phyloP scores from a whole-genome alignment of 1,140 invertebrate species.

The Drosophila pandora region DNA sequence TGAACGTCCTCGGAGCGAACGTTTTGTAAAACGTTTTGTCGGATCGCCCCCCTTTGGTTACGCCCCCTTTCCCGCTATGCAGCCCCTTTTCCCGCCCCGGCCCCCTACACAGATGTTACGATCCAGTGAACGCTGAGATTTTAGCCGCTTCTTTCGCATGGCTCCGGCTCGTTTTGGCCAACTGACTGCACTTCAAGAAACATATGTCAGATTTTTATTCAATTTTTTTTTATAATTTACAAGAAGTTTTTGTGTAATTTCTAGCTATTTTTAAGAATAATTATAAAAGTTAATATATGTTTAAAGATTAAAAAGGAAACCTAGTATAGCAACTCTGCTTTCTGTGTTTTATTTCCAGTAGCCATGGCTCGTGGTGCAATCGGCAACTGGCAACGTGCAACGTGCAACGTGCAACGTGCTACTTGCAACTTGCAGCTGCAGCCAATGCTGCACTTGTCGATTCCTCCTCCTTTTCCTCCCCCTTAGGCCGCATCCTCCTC shows the following conservation, averaged over 20 bases:
- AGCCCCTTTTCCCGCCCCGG: neutral
- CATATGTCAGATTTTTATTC: neutral
- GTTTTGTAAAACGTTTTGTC: constrained; percentile 78
- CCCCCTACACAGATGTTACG: constrained; percentile 29
- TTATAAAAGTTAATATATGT: neutral
- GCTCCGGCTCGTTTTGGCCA: constrained; percentile 32
- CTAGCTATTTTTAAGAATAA: neutral
- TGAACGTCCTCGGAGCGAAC: constrained; percentile 73
- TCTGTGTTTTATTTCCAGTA: constrained; percentile 33
- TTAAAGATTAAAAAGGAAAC: neutral
- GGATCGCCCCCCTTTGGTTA: constrained; percentile 29
- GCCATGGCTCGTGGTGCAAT: constrained; percentile 56
- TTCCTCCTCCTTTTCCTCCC: constrained; percentile 35
- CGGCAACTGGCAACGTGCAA: constrained; percentile 23
- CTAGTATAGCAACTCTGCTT: constrained; percentile 1
- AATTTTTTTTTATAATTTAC: neutral
- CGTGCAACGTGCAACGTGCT: constrained; percentile 29
- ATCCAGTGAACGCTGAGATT: constrained; percentile 66
- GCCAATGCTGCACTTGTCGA: constrained; percentile 64
- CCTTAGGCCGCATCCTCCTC: constrained; percentile 5
- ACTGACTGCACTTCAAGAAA: neutral
- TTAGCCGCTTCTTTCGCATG: constrained; percentile 36
- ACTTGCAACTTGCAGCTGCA: constrained; percentile 48
- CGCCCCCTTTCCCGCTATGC: constrained; percentile 18
- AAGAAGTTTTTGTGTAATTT: neutral